A percentile compares a stretch with the other conserved stretches of the same genome.
phyloP scores from a whole-genome alignment of 2,113 vertebrate genomes.

The Elgaria multicarinata region DNA sequence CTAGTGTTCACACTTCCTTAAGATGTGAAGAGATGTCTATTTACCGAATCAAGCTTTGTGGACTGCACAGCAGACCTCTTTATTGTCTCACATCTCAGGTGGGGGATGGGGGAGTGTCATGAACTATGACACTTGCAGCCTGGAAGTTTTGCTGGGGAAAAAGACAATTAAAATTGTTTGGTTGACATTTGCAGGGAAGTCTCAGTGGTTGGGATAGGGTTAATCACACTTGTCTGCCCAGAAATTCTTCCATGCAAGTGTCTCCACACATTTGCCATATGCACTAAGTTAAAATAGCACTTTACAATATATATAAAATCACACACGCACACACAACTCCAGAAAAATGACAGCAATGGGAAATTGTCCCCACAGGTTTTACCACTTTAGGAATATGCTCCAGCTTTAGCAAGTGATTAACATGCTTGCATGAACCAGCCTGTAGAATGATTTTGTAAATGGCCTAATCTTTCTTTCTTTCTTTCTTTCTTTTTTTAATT shows the following conservation, averaged over 20 bases:
- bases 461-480: conserved; percentile 3
- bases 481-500: conserved; percentile 2
- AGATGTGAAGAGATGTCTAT: no score
- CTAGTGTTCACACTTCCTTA: no score
- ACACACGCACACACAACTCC: neutral
- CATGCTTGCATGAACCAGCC: neutral
- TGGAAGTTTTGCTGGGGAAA: neutral
- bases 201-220: neutral
- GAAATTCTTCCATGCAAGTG: neutral
- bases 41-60: no score
- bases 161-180: neutral
- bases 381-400: neutral
- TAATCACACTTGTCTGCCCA: neutral
- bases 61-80: no score
- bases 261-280: neutral
- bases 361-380: neutral
- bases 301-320: no score
- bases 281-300: neutral
- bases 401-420: neutral
- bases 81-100: no score
- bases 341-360: neutral
- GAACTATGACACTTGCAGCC: no score
- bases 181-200: neutral
- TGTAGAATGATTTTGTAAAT: neutral
- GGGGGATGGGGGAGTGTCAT: no score